Evolutionary conservation across 2,113 vertebrate genomes (phyloP), one percentile per base, ranked within the genome.

Genomic region (Megaleporinus macrocephalus): DNA sequence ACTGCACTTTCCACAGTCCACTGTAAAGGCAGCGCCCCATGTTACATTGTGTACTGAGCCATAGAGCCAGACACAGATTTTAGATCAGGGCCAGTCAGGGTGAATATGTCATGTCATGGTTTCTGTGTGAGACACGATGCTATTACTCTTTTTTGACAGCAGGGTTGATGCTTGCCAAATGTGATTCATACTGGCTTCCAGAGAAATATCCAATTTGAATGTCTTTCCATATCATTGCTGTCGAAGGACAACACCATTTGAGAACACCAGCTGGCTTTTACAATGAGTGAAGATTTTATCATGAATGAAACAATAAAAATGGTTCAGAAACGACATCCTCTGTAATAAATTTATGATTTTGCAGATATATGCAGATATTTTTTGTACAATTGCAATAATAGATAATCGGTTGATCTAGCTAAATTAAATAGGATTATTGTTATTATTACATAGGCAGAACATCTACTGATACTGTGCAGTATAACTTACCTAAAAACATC

Each of bases 141-240:
- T 72, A 68, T 55, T 49, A 68, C 44, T 44, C 51, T 66, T 22
- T 18, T 71, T 59, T 63, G 36, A 51, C n/a, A 44, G 61, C 65
- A 18, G 24, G 3, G 16, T 26, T 26, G 51, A 57, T 55, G 30
- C 22, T 44, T 57, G 24, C 49, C 47, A 75, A 27, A 81, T 22
- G 49, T 16, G 49, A 55, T 44, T 73, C 59, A 74, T 29, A 53
- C 61, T 16, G 49, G 49, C 59, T 27, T 51, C 18, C 55, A 80
- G 47, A 44, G 65, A 74, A 63, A 76, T 26, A 29, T 15, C 15
- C 41, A 7, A 24, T 63, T 74, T 49, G 3, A 12, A 72, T 49
- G 18, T 80, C 62, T 51, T 51, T 47, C 30, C 26, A 51, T 62
- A 51, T 18, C 30, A 24, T 36, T 0, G 22, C 29, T 79, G 69